These are phyloP conservation scores for Tenebrio molitor DNA, from an alignment of 1,140 invertebrate genomes.

Conservation along the genomic window DNA sequence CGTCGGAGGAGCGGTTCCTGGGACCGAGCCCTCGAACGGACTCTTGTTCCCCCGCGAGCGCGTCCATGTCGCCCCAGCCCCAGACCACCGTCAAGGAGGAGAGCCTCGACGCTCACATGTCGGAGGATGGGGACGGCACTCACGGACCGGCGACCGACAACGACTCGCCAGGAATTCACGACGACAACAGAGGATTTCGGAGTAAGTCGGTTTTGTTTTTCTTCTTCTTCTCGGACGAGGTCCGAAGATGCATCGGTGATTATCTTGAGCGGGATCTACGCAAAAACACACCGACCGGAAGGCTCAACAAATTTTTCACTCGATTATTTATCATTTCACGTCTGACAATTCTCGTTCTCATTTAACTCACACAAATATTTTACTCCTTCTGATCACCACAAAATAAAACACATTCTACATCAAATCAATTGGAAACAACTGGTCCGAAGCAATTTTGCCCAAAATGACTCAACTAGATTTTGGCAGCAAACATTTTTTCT, in stretches of 20 bases:
- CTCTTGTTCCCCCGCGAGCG: slow-evolving; percentile 68
- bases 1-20: slow-evolving; percentile 63
- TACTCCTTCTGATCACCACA: too few relatives aligned
- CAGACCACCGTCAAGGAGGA: slow-evolving; percentile 64
- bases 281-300: too few relatives aligned
- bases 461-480: too few relatives aligned
- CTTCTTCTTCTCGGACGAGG: slow-evolving; percentile 17
- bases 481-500: too few relatives aligned
- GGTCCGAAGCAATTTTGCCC: too few relatives aligned
- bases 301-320: too few relatives aligned
- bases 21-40: slow-evolving; percentile 66
- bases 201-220: slow-evolving; percentile 64
- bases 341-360: too few relatives aligned
- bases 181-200: slow-evolving; percentile 68
- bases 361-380: too few relatives aligned
- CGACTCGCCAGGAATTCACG: slow-evolving; percentile 68
- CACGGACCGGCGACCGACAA: slow-evolving; percentile 66
- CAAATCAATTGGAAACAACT: too few relatives aligned
- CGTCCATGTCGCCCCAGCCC: slow-evolving; percentile 67
- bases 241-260: slow-evolving; percentile 8
- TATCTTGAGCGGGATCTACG: too few relatives aligned
- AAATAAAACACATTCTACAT: too few relatives aligned
- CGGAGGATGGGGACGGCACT: slow-evolving; percentile 68
- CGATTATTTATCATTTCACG: too few relatives aligned
- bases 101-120: slow-evolving; percentile 66